phyloP scores from a whole-genome alignment of 2,797 vertebrate species.

The Tapera naevia region DNA sequence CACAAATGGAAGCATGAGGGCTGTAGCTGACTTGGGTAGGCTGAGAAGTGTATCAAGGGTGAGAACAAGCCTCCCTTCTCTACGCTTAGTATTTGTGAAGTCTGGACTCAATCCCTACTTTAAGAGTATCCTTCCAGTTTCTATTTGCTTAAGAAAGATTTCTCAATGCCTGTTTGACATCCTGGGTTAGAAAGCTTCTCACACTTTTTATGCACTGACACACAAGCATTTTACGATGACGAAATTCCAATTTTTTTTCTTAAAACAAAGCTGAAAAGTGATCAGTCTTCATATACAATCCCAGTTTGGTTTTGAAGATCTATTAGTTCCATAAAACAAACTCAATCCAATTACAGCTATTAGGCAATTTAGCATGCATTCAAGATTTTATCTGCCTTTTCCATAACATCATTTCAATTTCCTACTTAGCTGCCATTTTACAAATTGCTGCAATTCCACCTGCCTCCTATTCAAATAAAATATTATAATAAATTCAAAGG shows the following conservation, averaged over 20 bases:
- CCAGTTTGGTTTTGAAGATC: neutral
- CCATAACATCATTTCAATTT: conserved; percentile 1
- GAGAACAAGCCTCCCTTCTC: neutral
- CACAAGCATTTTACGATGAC: neutral
- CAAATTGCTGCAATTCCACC: conserved; percentile 31
- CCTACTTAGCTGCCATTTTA: conserved; percentile 9
- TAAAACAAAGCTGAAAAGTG: neutral
- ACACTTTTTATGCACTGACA: neutral
- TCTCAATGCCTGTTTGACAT: neutral
- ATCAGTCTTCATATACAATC: neutral
- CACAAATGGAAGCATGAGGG: neutral
- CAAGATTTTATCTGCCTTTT: conserved; percentile 4
- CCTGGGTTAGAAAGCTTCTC: neutral
- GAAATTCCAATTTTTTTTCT: neutral
- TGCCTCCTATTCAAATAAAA: neutral
- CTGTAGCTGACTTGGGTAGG: neutral
- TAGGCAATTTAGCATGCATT: neutral
- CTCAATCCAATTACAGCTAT: neutral
- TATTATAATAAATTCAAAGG: neutral
- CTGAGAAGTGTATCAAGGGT: neutral
- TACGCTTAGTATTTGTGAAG: neutral
- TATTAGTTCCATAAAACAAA: neutral
- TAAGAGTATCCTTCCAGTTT: neutral
- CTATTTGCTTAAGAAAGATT: neutral
- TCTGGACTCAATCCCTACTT: neutral